Evolutionary conservation across 2,113 vertebrate species (phyloP).

Genomic region (Rhinoderma darwinii): DNA sequence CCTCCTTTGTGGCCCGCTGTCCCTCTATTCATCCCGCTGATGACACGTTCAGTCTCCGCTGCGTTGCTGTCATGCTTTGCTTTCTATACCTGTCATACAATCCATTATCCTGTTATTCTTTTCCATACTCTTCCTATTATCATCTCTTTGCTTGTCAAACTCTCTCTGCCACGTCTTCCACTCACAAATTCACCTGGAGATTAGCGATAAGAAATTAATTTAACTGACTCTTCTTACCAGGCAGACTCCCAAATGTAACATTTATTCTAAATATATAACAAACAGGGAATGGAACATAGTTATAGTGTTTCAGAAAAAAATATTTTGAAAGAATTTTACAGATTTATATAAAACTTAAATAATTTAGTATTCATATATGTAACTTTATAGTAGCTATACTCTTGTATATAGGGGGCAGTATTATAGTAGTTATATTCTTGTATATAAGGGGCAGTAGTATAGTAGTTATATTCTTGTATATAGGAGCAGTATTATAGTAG

Average conservation of each 20-base stretch:
- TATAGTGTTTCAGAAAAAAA: neutral
- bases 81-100: slow-evolving; percentile 41
- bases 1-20: neutral
- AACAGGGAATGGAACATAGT: neutral
- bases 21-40: neutral
- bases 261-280: neutral
- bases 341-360: neutral
- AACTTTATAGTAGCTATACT: too few relatives aligned
- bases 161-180: slow-evolving; percentile 22
- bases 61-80: slow-evolving; percentile 4
- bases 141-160: slow-evolving; percentile 25
- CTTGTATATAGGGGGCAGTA: too few relatives aligned
- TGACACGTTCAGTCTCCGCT: neutral
- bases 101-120: slow-evolving; percentile 41
- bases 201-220: slow-evolving; percentile 32
- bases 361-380: too few relatives aligned
- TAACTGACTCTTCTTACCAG: neutral
- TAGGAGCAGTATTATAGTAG: too few relatives aligned
- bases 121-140: slow-evolving; percentile 39
- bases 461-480: too few relatives aligned
- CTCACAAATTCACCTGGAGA: slow-evolving; percentile 13
- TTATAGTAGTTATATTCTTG: too few relatives aligned
- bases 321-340: neutral
- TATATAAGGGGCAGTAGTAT: too few relatives aligned
- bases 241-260: neutral